These are phyloP conservation scores for Peromyscus melanophrys DNA, from an alignment of 2,797 vertebrate species.

Conservation along the genomic window DNA sequence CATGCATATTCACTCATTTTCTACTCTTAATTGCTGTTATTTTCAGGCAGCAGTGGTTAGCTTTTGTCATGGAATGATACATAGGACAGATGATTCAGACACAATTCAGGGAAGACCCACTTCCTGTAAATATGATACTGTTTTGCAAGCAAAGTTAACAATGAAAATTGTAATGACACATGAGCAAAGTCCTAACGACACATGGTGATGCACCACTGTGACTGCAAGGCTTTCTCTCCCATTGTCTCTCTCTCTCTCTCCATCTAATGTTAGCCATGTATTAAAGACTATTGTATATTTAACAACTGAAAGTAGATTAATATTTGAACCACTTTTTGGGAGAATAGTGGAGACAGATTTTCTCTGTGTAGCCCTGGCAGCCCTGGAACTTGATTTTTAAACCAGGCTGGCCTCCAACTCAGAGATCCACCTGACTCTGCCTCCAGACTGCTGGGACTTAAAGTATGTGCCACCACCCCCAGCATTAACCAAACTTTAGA, in stretches of 20 bases:
- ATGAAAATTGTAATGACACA: background rate
- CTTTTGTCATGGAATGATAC: constrained; percentile 11
- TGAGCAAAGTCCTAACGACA: background rate
- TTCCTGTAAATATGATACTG: background rate
- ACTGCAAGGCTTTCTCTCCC: background rate
- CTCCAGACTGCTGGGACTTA: background rate
- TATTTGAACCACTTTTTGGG: background rate
- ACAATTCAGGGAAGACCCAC: background rate
- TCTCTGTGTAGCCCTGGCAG: background rate
- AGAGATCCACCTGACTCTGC: background rate
- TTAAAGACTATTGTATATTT: background rate
- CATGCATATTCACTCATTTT: background rate
- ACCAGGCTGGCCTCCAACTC: too few relatives aligned
- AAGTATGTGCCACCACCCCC: too few relatives aligned
- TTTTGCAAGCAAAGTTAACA: background rate
- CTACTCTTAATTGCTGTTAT: constrained; percentile 34
- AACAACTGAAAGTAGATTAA: background rate
- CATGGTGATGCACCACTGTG: background rate
- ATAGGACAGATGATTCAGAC: constrained; percentile 25
- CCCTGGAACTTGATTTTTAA: background rate
- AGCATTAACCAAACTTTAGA: background rate
- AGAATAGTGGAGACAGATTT: background rate
- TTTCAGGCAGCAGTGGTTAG: background rate
- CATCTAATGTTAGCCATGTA: background rate
- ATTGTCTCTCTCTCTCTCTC: background rate